These are phyloP conservation scores for Apeira syringaria DNA, from an alignment of 2,888 invertebrate genomes.

Conservation along the genomic window DNA sequence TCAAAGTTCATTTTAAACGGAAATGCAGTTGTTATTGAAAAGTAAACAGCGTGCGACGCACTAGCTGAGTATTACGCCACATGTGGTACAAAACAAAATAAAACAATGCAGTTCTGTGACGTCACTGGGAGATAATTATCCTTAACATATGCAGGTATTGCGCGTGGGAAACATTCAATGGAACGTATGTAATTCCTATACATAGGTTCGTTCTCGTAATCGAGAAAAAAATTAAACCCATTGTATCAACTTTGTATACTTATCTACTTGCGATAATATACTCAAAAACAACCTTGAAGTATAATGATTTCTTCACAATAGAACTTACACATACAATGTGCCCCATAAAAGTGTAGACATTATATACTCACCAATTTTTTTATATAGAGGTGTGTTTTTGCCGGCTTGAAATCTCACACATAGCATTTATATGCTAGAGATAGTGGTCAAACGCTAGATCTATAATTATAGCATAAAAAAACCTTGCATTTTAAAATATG, in stretches of 20 bases:
- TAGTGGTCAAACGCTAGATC: too few species aligned
- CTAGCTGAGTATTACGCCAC: constrained; percentile 36
- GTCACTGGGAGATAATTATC: constrained; percentile 50
- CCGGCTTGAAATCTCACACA: too few species aligned
- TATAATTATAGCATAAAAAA: too few species aligned
- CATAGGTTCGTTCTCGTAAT: not conserved
- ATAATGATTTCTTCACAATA: not conserved
- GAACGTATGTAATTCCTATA: constrained; percentile 18
- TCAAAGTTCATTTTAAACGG: constrained; percentile 22
- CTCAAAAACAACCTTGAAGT: constrained; percentile 13
- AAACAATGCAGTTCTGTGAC: constrained; percentile 52
- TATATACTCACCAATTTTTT: too few species aligned
- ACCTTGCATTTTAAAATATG: too few species aligned
- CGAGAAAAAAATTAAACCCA: constrained; percentile 22
- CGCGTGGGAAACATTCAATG: constrained; percentile 50
- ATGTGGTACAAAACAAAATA: constrained; percentile 50
- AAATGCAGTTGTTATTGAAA: constrained; percentile 29
- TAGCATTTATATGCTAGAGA: too few species aligned
- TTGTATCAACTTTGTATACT: constrained; percentile 21
- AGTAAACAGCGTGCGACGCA: constrained; percentile 29
- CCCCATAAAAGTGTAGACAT: too few species aligned
- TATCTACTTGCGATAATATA: too few species aligned
- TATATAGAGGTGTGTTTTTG: too few species aligned
- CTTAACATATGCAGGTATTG: constrained; percentile 56
- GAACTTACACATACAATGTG: too few species aligned